These are phyloP conservation scores for Eugnorisma glareosa DNA, from an alignment of 2,888 invertebrate genomes.

Conservation along the genomic window DNA sequence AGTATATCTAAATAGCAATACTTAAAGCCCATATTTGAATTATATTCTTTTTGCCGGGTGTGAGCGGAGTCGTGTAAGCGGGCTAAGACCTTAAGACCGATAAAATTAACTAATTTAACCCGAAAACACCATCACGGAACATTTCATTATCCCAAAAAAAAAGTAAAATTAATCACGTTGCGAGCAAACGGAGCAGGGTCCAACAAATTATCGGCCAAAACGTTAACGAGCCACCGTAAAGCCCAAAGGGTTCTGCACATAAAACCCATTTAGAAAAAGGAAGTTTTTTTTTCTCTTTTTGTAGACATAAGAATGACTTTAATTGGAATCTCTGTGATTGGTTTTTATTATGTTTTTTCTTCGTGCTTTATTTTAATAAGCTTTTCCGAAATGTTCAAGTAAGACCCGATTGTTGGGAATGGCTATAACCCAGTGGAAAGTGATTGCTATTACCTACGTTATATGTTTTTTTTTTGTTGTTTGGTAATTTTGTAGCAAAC, in stretches of 20 bases:
- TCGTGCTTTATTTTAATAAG: background rate
- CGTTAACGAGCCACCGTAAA: slow-evolving; percentile 54
- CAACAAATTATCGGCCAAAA: slow-evolving; percentile 56
- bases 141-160: slow-evolving; percentile 24
- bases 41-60: too few relatives aligned
- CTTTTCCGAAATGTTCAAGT: background rate
- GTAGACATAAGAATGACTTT: slow-evolving; percentile 34
- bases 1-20: too few relatives aligned
- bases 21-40: too few relatives aligned
- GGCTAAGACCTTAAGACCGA: too few relatives aligned
- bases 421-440: background rate
- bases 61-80: too few relatives aligned
- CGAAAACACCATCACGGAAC: slow-evolving; percentile 24
- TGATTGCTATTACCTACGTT: background rate
- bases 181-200: slow-evolving; percentile 32
- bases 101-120: slow-evolving; percentile 22
- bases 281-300: slow-evolving; percentile 17
- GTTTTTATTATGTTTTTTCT: slow-evolving; percentile 20
- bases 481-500: too few relatives aligned
- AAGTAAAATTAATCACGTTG: slow-evolving; percentile 48
- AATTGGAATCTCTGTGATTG: slow-evolving; percentile 40
- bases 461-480: too few relatives aligned
- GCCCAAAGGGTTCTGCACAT: slow-evolving; percentile 42
- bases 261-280: slow-evolving; percentile 42
- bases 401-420: background rate